Base-by-base conservation (phyloP, 2,888 invertebrate genomes). In the Volucella bombylans region DNA sequence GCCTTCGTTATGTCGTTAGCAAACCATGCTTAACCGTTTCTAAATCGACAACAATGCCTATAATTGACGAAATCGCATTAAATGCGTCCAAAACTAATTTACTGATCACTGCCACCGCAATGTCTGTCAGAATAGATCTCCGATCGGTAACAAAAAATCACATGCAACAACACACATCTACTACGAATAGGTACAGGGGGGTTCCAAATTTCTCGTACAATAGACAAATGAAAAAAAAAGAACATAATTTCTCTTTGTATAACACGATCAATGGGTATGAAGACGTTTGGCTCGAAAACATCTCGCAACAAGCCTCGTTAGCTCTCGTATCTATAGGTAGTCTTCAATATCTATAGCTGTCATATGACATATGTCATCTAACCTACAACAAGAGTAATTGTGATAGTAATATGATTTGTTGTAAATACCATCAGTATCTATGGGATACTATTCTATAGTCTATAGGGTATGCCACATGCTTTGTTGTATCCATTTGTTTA, bases 61-160 rank as follows among this genome's bases (percentile, higher is more conserved):
- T 79, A 79, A 79, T 79, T 79, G 79, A 79, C 45, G 72, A 79
- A 79, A 79, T 79, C 72, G 57, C 47, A 72, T 79, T 79, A 72
- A 79, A 72, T 72, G 64, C 65, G 72, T 72, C 79, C 79, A 72
- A 71, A 79, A 72, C 79, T 79, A 79, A 79, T 79, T 78, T 64
- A 50, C 72, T 54, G 65, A 79, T 72, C 79, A 61, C 69, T 65
- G 72, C 64, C 79, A 67, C 67, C 64, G 72, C 79, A 72, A 71
- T 71, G 50, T 77, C 74, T 74, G 18, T 15, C 49, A 50, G 43
- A 55, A 76, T 52, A 67, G 76, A 59, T 45, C 38, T 23, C 45
- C 50, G 55, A 15, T 49, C 31, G 23, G 14, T 31, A 14, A 54
- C 67, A 11, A 23, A 18, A n/a, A 23, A 38, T 23, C 62, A 23